A percentile compares a stretch with the other conserved stretches of the same genome.
phyloP scores from a whole-genome alignment of 92 coral and sea anemone genomes.

The Porites evermanni region DNA sequence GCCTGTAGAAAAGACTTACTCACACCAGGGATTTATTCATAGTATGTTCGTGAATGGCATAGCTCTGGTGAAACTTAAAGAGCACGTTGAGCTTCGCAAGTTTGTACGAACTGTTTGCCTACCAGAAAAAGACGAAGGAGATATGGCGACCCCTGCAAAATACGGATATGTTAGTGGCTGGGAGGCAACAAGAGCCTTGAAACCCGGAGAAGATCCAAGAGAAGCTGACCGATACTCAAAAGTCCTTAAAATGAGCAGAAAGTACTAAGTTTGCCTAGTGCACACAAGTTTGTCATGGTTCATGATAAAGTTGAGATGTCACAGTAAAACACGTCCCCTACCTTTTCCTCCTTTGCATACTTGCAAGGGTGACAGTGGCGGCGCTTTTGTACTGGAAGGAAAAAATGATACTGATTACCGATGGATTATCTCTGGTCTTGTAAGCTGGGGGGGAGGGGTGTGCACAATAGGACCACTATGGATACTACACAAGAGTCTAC shows the following conservation, averaged over 20 bases:
- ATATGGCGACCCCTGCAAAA: constrained; percentile 38
- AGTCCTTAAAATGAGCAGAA: no score
- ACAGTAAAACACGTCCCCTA: no score
- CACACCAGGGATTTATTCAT: constrained; percentile 55
- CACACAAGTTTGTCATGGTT: no score
- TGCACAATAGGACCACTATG: constrained; percentile 66
- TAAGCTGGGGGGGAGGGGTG: constrained; percentile 96
- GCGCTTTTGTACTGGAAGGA: constrained; percentile 62
- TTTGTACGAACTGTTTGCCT: constrained; percentile 50
- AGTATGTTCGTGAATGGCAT: constrained; percentile 60
- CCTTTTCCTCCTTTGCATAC: no score
- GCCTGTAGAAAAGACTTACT: constrained; percentile 16
- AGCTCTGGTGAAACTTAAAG: constrained; percentile 63
- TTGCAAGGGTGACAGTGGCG: constrained; percentile 73
- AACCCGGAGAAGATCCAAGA: not conserved
- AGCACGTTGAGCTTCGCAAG: constrained; percentile 43
- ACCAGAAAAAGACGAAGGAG: constrained; percentile 51
- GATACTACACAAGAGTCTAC: constrained; percentile 71
- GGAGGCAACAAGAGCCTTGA: constrained; percentile 64
- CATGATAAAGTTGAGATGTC: no score
- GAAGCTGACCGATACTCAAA: not conserved
- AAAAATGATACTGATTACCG: constrained; percentile 44
- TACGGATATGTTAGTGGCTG: constrained; percentile 73
- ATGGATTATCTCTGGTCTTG: constrained; percentile 82
- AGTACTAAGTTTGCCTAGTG: no score